Percentiles rank a stretch among this genome's conserved stretches.
These are phyloP conservation scores for Sardina pilchardus DNA, from an alignment of 2,113 vertebrate species.

Conservation along the genomic window DNA sequence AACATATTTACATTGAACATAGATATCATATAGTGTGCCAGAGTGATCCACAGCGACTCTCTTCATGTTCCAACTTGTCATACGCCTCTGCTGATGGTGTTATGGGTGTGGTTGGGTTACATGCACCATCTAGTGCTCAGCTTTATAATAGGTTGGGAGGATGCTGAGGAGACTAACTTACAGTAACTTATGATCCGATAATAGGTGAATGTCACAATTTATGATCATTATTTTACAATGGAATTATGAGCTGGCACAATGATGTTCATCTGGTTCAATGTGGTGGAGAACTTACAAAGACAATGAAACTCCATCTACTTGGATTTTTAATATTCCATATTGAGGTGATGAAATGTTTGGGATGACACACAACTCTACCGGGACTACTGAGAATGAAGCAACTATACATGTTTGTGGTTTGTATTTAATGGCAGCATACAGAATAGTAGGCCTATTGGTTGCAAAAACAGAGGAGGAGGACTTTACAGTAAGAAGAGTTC, in stretches of 20 bases:
- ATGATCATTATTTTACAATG: no score
- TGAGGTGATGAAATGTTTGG: not conserved
- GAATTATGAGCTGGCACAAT: no score
- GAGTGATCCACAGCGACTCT: no score
- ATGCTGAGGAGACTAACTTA: not conserved
- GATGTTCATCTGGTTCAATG: no score
- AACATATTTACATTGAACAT: no score
- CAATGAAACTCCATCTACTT: not conserved
- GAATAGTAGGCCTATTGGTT: not conserved
- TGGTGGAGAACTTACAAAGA: no score
- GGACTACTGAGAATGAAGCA: no score
- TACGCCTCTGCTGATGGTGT: not conserved
- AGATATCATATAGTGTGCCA: no score
- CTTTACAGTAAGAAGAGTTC: not conserved
- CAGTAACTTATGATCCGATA: not conserved
- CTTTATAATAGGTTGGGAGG: not conserved
- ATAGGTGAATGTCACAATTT: not conserved
- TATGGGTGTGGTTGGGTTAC: not conserved
- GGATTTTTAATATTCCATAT: not conserved
- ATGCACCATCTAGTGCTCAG: not conserved
- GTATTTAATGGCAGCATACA: not conserved
- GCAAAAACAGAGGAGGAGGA: not conserved
- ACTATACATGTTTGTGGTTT: no score
- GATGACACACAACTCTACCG: not conserved
- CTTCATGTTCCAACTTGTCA: no score